These are phyloP conservation scores for Plecturocebus donacophilus DNA, from an alignment of 2,113 vertebrate species.

Conservation along the genomic window DNA sequence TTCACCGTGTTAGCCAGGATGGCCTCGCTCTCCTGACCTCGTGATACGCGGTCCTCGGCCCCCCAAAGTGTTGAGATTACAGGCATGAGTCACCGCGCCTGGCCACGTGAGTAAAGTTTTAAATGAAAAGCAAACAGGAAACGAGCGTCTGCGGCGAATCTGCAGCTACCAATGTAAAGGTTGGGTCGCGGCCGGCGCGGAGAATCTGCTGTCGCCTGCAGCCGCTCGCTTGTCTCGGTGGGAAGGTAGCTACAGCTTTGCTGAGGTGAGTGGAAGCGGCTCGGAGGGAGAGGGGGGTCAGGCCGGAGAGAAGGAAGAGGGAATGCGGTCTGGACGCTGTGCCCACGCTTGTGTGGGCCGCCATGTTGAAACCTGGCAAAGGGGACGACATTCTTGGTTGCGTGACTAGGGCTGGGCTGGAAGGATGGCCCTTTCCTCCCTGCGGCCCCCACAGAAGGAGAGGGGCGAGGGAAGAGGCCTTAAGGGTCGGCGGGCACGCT, in stretches of 20 bases:
- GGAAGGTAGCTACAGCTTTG: background rate
- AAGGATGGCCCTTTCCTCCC: accelerated
- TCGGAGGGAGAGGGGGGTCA: background rate
- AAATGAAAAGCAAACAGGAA: background rate
- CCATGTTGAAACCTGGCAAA: slow-evolving; percentile 65
- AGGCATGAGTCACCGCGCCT: too few species aligned
- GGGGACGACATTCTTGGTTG: background rate
- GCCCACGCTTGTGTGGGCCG: background rate
- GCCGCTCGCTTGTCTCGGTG: accelerated
- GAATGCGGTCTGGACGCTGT: accelerated
- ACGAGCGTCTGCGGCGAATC: slow-evolving; percentile 57
- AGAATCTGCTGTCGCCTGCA: accelerated
- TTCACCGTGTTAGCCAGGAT: too few species aligned
- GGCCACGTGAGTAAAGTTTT: too few species aligned
- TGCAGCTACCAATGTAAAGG: background rate
- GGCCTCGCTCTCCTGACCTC: too few species aligned
- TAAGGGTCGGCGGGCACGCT: accelerated
- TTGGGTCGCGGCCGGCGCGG: accelerated
- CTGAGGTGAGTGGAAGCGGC: background rate
- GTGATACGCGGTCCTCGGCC: too few species aligned
- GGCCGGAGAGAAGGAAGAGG: background rate
- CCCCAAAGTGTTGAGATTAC: too few species aligned
- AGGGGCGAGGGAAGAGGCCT: accelerated
- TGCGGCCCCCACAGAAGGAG: too few species aligned
- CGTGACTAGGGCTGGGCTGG: background rate